Evolutionary conservation across 2,113 vertebrate species (phyloP).

Genomic region (Phocoena phocoena): DNA sequence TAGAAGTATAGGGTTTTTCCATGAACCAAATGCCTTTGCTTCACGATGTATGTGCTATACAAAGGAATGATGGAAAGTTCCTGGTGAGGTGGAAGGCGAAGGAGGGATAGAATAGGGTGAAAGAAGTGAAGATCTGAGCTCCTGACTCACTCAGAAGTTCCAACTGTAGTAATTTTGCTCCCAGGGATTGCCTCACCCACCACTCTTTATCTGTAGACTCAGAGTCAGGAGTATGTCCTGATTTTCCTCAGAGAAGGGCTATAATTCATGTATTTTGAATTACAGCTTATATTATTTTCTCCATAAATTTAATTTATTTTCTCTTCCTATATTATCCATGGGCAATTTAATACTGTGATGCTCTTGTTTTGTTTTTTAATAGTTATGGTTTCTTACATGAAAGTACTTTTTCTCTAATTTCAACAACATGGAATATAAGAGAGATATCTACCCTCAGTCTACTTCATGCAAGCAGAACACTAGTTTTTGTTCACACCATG

Average conservation of each 20-base stretch:
- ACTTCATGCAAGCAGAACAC: neutral
- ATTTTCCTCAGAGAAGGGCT: neutral
- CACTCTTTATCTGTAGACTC: neutral
- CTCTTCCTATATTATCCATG: neutral
- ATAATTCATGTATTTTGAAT: neutral
- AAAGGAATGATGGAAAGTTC: neutral
- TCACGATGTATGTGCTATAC: neutral
- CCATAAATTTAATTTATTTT: neutral
- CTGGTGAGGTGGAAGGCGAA: neutral
- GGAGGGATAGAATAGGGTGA: neutral
- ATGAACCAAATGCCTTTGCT: neutral
- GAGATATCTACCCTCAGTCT: neutral
- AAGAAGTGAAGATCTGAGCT: neutral
- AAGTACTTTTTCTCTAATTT: neutral
- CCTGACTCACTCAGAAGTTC: neutral
- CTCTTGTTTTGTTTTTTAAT: neutral
- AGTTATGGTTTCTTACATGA: neutral
- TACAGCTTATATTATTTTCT: neutral
- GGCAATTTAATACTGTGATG: neutral
- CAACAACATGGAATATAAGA: neutral
- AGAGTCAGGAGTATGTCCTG: neutral
- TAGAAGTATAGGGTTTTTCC: neutral
- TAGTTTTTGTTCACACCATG: neutral
- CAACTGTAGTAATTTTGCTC: neutral
- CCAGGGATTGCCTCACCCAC: accelerated